Percentiles rank a stretch among this genome's conserved stretches.
phyloP scores from a whole-genome alignment of 2,113 vertebrate species.

The Oreamnos americanus region DNA sequence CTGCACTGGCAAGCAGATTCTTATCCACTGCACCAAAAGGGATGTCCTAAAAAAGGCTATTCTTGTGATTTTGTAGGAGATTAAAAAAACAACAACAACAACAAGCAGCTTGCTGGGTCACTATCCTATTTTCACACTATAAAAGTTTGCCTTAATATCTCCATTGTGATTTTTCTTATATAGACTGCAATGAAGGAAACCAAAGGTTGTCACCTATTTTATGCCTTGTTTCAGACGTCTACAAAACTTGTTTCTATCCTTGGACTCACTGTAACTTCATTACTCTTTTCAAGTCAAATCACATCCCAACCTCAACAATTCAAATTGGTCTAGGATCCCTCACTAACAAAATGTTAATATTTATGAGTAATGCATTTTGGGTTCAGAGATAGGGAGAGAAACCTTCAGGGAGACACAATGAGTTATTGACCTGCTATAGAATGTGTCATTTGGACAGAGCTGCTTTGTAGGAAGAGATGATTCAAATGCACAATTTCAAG shows the following conservation, averaged over 20 bases:
- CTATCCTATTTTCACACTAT: background rate
- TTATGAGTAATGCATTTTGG: conserved; percentile 58
- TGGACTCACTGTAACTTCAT: conserved; percentile 45
- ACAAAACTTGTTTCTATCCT: conserved; percentile 37
- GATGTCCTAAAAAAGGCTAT: background rate
- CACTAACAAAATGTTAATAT: conserved; percentile 68
- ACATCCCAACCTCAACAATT: conserved; percentile 57
- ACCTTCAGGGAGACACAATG: conserved; percentile 63
- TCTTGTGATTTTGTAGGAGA: background rate
- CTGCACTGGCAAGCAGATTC: background rate
- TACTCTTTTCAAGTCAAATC: conserved; percentile 64
- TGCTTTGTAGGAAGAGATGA: conserved; percentile 30
- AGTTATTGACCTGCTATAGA: conserved; percentile 66
- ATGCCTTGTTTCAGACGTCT: background rate
- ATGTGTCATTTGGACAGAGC: conserved; percentile 62
- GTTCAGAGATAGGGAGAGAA: conserved; percentile 59
- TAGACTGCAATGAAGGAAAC: conserved; percentile 47
- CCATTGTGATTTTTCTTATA: conserved; percentile 30
- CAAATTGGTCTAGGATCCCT: conserved; percentile 52
- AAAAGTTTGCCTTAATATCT: conserved; percentile 26
- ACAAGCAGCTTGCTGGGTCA: conserved; percentile 14
- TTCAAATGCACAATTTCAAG: conserved; percentile 50
- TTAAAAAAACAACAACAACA: background rate
- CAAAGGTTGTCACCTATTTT: conserved; percentile 28
- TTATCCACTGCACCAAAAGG: background rate